These are phyloP conservation scores for Lepidurus couesii DNA, from an alignment of 1,140 invertebrate species.

Conservation along the genomic window DNA sequence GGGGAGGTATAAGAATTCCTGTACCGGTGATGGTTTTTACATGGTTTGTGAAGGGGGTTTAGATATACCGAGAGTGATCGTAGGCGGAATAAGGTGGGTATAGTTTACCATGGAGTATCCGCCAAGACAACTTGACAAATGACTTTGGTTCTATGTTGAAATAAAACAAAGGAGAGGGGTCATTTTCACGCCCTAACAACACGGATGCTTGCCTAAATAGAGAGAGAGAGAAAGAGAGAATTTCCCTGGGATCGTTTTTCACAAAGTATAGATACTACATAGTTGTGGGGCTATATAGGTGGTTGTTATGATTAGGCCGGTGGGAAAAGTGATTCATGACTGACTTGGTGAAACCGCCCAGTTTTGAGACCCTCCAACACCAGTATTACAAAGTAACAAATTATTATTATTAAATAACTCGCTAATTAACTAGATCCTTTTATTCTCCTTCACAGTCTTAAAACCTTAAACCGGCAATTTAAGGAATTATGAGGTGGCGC, in stretches of 20 bases:
- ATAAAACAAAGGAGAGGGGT: slow-evolving; percentile 14
- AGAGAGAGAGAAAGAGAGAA: background rate
- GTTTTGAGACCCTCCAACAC: background rate
- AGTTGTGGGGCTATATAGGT: background rate
- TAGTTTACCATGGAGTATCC: background rate
- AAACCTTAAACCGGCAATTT: background rate
- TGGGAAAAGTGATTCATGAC: slow-evolving; percentile 14
- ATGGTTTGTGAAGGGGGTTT: too few relatives aligned
- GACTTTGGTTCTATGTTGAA: slow-evolving; percentile 9
- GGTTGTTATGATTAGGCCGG: slow-evolving; percentile 9
- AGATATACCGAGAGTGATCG: background rate
- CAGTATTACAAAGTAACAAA: background rate
- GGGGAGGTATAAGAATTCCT: too few relatives aligned
- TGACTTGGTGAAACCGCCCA: background rate
- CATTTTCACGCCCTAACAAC: slow-evolving; percentile 21
- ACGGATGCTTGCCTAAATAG: background rate
- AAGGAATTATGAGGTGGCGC: background rate
- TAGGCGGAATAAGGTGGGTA: background rate
- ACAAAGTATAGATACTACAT: background rate
- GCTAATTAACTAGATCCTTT: background rate
- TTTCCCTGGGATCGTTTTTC: background rate
- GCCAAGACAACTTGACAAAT: slow-evolving; percentile 10
- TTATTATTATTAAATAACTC: background rate
- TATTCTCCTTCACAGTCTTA: background rate
- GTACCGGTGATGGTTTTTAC: too few relatives aligned